Base-by-base conservation (phyloP, 2,888 invertebrate genomes). In the Melieria picta region DNA sequence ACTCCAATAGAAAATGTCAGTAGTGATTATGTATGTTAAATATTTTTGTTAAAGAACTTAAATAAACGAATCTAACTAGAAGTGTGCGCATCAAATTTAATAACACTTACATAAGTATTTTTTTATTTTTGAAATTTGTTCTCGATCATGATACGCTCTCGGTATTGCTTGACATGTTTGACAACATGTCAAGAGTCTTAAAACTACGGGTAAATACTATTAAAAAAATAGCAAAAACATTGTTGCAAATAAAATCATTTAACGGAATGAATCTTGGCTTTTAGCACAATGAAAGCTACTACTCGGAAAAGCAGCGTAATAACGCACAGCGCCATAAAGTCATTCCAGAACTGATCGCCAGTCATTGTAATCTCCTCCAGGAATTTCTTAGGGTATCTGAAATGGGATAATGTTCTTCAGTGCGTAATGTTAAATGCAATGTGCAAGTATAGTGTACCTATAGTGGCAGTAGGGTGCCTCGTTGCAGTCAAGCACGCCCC, bases 331-430 rank as follows among this genome's bases (percentile, higher is more conserved):
- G 93, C 94, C 30, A 91, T 88, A 45, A 96, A 89, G 82, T 97
- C 96, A 79, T 92, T 92, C 91, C 93, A 93, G 85, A 96, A 96
- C 84, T 93, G 92, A 83, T 95, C 92, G 0, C 92, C 91, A 0
- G 89, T 88, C 90, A 95, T 92, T 67, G 94, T 93, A 67, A 98
- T 91, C 80, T 95, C 94, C 6, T 90, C 88, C 46, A 98, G 88
- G 84, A 98, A 95, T 82, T 93, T 93, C 55, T 88, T 86, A 0
- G 96, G 94, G 79, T 93, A 92, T 83, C 92, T 93, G 83, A 3
- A 80, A 79, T 16, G 57, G 66, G 72, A 50, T 13, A 69, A 65
- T 64, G 56, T 11, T 48, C 43, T 69, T 9, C 5, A 64, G 10
- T 46, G 50, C 42, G 55, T n/a, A 52, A 11, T 13, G 46, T 52